Conservation (phyloP, 2,888 invertebrate species). For the Hoplodrina blanda region DNA sequence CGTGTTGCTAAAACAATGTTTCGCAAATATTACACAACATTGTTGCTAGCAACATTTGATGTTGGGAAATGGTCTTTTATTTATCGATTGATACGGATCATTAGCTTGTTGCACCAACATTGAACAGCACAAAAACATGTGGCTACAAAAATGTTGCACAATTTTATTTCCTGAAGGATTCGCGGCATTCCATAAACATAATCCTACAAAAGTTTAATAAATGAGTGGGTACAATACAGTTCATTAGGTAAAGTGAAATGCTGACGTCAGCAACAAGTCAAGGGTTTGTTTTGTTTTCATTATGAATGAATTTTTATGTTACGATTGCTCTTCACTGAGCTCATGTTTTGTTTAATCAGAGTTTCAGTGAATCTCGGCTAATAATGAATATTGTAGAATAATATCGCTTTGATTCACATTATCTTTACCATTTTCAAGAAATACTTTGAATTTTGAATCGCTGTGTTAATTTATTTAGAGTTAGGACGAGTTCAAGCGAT, state of each 20-base stretch:
- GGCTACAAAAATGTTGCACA: too few species aligned
- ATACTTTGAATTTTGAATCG: constrained; percentile 17
- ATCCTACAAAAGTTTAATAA: neutral
- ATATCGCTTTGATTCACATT: constrained; percentile 32
- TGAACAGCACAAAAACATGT: too few species aligned
- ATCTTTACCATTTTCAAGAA: constrained; percentile 16
- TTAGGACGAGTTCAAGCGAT: constrained; percentile 14
- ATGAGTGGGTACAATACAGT: neutral
- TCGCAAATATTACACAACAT: too few species aligned
- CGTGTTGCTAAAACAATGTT: too few species aligned
- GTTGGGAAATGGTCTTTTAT: too few species aligned
- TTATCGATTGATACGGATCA: too few species aligned
- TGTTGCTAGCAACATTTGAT: too few species aligned
- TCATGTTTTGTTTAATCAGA: constrained; percentile 55
- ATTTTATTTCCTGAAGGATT: too few species aligned
- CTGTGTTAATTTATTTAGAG: constrained; percentile 25
- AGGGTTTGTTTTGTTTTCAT: constrained; percentile 46
- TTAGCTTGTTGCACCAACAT: too few species aligned
- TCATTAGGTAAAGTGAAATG: neutral
- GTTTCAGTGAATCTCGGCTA: constrained; percentile 13
- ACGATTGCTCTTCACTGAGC: constrained; percentile 26
- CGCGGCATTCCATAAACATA: too few species aligned
- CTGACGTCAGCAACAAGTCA: constrained; percentile 53
- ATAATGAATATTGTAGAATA: constrained; percentile 45
- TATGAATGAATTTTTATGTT: constrained; percentile 42